Conservation (phyloP, 2,113 vertebrate species). For the Danionella cerebrum region DNA sequence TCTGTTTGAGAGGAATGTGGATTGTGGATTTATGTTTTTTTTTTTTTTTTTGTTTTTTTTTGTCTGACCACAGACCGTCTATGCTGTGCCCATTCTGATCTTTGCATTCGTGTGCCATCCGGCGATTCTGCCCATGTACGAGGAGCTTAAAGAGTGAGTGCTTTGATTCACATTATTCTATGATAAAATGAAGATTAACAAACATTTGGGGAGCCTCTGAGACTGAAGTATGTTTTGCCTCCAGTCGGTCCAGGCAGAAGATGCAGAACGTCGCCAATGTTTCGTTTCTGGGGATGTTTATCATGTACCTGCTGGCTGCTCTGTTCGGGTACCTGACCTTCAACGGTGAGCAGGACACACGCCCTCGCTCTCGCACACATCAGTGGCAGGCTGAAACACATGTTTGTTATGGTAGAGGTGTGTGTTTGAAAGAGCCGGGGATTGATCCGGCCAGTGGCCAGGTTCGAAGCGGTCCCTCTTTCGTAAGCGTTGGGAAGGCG, state of each 20-base stretch:
- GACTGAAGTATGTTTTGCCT: constrained; percentile 9
- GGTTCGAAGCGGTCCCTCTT: constrained; percentile 10
- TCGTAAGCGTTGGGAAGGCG: constrained; percentile 40
- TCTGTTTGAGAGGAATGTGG: background rate
- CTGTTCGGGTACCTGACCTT: constrained; percentile 97
- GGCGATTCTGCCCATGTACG: constrained; percentile 92
- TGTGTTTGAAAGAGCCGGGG: background rate
- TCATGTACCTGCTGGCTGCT: constrained; percentile 95
- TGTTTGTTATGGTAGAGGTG: constrained; percentile 1
- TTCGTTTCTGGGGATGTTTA: constrained; percentile 92
- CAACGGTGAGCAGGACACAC: constrained; percentile 68
- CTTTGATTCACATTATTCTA: too few species aligned
- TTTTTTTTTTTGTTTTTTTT: too few species aligned
- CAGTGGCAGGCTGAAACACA: background rate
- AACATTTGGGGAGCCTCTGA: too few species aligned
- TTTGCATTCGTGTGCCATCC: constrained; percentile 98
- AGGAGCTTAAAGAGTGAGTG: constrained; percentile 89
- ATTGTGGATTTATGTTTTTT: too few species aligned
- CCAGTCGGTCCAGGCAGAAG: constrained; percentile 81
- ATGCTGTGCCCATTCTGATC: constrained; percentile 89
- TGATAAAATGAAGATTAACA: too few species aligned
- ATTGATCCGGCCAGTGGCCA: background rate
- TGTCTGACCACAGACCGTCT: constrained; percentile 76
- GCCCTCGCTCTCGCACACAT: background rate
- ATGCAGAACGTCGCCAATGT: constrained; percentile 96